Evolutionary conservation across 1,140 invertebrate genomes (phyloP).

Genomic region (Saccostrea glomerata): DNA sequence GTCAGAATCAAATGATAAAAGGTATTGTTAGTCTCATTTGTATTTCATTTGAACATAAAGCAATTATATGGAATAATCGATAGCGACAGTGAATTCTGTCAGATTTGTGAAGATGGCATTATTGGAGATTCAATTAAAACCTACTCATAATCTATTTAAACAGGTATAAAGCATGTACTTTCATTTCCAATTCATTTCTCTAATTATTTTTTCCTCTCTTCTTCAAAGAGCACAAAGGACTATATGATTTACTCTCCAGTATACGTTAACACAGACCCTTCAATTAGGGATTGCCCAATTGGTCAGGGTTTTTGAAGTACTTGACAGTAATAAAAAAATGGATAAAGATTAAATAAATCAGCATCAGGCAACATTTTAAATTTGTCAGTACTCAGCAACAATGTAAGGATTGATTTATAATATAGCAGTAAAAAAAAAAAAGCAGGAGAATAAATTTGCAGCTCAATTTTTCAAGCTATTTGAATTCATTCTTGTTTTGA

Average conservation of each 20-base stretch:
- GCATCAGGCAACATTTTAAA: too few relatives aligned
- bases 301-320: background rate
- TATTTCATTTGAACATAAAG: background rate
- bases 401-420: too few relatives aligned
- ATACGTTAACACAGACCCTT: background rate
- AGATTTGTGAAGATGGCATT: background rate
- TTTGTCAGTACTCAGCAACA: too few relatives aligned
- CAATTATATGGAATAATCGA: background rate
- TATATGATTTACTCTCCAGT: background rate
- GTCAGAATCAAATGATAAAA: background rate
- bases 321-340: background rate
- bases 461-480: too few relatives aligned
- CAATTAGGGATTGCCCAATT: background rate
- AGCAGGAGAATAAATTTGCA: too few relatives aligned
- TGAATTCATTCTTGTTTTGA: too few relatives aligned
- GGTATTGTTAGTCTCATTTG: background rate
- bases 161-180: background rate
- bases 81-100: background rate
- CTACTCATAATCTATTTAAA: constrained; percentile 11
- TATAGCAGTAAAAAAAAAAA: too few relatives aligned
- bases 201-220: background rate
- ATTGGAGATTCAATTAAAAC: constrained; percentile 22
- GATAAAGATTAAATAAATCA: background rate
- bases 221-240: background rate
- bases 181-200: background rate